Percentiles rank a stretch among this genome's conserved stretches.
Conservation (phyloP, 1,140 invertebrate genomes). For the Hesperophylax magnus region DNA sequence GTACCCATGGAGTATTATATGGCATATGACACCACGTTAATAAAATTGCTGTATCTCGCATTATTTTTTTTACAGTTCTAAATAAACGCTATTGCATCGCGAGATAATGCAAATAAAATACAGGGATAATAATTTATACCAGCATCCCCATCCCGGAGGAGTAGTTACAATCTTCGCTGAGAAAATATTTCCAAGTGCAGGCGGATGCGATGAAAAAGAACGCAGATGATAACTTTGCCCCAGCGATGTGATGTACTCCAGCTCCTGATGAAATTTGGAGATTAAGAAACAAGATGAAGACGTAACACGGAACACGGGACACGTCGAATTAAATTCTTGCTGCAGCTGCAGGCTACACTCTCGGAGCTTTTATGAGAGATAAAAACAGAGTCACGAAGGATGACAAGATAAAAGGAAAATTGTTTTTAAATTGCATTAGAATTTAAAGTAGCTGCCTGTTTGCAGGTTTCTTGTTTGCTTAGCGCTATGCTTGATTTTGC, state of each 20-base stretch:
- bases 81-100: no score
- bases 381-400: background rate
- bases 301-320: background rate
- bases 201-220: constrained; percentile 21
- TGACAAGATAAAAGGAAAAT: constrained; percentile 11
- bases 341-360: background rate
- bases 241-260: background rate
- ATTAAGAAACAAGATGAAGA: constrained; percentile 40
- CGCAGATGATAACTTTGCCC: background rate
- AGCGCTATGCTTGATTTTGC: background rate
- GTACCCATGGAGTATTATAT: no score
- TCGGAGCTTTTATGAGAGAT: background rate
- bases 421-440: background rate
- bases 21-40: no score
- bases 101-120: background rate
- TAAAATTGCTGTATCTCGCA: no score
- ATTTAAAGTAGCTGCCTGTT: background rate
- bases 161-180: constrained; percentile 38
- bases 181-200: constrained; percentile 48
- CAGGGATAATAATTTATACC: background rate
- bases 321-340: constrained; percentile 6
- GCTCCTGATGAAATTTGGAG: constrained; percentile 49
- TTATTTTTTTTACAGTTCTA: no score
- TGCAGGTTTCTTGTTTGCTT: background rate
- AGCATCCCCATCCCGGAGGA: background rate